Evolutionary conservation across 2,113 vertebrate species (phyloP).

Genomic region (Odocoileus hemionus): DNA sequence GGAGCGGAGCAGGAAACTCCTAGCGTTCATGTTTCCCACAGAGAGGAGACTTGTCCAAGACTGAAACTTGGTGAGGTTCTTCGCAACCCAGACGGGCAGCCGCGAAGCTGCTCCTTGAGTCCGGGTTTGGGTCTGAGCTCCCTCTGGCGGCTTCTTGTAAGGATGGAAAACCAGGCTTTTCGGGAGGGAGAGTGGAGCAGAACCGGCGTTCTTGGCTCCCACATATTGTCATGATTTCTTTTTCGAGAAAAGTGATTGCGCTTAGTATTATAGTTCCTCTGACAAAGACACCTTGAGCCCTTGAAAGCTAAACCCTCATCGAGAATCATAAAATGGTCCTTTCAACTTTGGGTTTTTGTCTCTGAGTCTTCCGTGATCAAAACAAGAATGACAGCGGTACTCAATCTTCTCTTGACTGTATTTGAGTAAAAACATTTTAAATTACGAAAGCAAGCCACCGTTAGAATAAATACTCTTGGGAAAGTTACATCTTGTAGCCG

Average conservation of each 20-base stretch:
- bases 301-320: background rate
- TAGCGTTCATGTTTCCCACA: background rate
- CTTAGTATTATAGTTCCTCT: background rate
- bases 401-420: background rate
- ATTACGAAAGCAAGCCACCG: background rate
- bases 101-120: background rate
- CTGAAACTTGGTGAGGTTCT: conserved; percentile 74
- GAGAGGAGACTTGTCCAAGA: conserved; percentile 47
- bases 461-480: background rate
- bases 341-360: background rate
- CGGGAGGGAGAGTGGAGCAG: background rate
- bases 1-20: conserved; percentile 18
- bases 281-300: background rate
- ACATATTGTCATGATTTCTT: background rate
- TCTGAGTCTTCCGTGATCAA: background rate
- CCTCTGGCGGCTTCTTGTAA: conserved; percentile 58
- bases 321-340: background rate
- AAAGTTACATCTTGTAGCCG: background rate
- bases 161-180: background rate
- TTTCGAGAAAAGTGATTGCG: background rate
- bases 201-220: background rate
- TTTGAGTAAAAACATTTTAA: background rate
- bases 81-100: background rate
- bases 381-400: background rate
- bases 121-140: conserved; percentile 52